Evolutionary conservation across 2,888 invertebrate species (phyloP).

Genomic region (Lepidonotus clava): DNA sequence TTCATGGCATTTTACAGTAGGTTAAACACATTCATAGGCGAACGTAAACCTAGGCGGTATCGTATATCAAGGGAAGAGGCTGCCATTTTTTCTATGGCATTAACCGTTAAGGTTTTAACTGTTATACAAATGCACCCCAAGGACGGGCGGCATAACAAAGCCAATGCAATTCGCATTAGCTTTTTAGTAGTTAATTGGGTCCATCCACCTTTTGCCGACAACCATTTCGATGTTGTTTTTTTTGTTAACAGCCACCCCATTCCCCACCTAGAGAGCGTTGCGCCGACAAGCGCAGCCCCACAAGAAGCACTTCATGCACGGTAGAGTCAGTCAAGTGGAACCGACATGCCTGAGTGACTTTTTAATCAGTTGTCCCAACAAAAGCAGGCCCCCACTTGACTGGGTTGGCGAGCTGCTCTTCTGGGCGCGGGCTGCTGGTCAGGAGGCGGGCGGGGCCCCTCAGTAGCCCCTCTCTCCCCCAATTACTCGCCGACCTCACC

Average conservation of each 20-base stretch:
- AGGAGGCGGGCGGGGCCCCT: not conserved
- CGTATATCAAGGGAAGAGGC: too few species aligned
- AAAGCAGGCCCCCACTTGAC: not conserved
- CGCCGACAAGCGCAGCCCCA: not conserved
- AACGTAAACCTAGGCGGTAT: too few species aligned
- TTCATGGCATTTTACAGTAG: too few species aligned
- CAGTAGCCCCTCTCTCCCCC: not conserved
- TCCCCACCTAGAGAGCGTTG: not conserved
- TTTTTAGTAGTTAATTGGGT: not conserved
- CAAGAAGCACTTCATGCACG: not conserved
- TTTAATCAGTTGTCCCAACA: slow-evolving; percentile 36
- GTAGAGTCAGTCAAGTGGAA: slow-evolving; percentile 18
- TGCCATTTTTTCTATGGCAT: too few species aligned
- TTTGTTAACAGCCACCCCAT: not conserved
- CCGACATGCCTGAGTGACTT: not conserved
- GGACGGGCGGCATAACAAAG: not conserved
- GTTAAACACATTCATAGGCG: too few species aligned
- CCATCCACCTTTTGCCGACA: not conserved
- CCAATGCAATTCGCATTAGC: slow-evolving; percentile 5
- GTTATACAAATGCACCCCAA: too few species aligned
- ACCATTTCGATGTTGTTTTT: not conserved
- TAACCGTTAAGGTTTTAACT: too few species aligned
- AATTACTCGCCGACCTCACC: not conserved
- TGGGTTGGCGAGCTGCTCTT: not conserved
- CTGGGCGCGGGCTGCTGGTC: not conserved